Evolutionary conservation across 2,113 vertebrate species (phyloP).

Genomic region (Formicarius rufipectus): DNA sequence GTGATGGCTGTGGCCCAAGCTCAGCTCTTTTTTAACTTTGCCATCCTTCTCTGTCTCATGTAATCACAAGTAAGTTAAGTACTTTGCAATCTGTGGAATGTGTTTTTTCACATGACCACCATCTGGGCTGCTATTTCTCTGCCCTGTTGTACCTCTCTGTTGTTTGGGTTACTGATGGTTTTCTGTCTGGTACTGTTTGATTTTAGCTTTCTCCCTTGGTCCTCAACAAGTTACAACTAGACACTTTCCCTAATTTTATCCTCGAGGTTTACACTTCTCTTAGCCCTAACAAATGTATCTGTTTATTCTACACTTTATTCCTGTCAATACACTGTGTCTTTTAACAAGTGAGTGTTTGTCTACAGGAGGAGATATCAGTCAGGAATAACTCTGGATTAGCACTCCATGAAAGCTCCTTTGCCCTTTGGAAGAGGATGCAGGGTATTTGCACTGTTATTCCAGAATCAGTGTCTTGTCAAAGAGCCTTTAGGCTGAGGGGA

Average conservation of each 20-base stretch:
- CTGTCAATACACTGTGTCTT: not conserved
- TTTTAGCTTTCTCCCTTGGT: constrained; percentile 29
- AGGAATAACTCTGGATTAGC: constrained; percentile 5
- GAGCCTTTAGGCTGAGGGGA: not conserved
- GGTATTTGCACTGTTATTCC: not conserved
- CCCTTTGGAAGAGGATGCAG: constrained; percentile 17
- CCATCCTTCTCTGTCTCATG: constrained; percentile 14
- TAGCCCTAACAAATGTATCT: constrained; percentile 16
- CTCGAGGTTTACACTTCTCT: not conserved
- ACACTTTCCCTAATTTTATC: constrained; percentile 47
- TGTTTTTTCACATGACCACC: constrained; percentile 64
- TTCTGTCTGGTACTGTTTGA: constrained; percentile 49
- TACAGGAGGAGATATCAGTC: constrained; percentile 22
- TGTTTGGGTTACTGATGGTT: constrained; percentile 58
- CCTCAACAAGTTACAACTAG: constrained; percentile 11
- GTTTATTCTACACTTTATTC: not conserved
- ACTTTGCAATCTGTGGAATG: constrained; percentile 56
- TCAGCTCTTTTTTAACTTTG: constrained; percentile 32
- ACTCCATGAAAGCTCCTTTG: not conserved
- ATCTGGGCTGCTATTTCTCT: constrained; percentile 59
- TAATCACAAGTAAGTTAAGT: constrained; percentile 57
- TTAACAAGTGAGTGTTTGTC: constrained; percentile 34
- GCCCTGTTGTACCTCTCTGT: constrained; percentile 56
- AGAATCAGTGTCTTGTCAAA: not conserved
- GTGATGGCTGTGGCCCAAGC: not conserved